Percentiles rank a stretch among this genome's conserved stretches.
Conservation (phyloP, 2,113 vertebrate species). For the Brachyistius frenatus region DNA sequence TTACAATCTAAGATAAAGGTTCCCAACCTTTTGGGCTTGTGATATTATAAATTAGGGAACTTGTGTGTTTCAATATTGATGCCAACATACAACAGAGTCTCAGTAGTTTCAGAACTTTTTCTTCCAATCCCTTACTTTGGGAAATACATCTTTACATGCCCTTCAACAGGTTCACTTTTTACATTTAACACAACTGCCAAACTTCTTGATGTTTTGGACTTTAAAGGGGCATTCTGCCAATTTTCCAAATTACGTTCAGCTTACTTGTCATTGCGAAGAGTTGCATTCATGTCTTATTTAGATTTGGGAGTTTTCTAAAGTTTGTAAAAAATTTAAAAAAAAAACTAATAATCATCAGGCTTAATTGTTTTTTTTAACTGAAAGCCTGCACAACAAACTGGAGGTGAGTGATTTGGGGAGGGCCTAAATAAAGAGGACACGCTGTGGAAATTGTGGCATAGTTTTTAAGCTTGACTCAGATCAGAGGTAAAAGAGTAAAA, state of each 20-base stretch:
- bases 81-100: too few relatives aligned
- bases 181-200: too few relatives aligned
- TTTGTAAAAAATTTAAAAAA: too few relatives aligned
- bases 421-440: background rate
- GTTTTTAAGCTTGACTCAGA: background rate
- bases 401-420: slow-evolving; percentile 4
- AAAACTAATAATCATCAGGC: too few relatives aligned
- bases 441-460: too few relatives aligned
- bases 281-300: background rate
- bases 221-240: too few relatives aligned
- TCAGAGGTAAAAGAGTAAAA: background rate
- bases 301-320: background rate
- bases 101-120: too few relatives aligned
- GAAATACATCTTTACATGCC: too few relatives aligned
- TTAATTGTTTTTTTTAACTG: background rate
- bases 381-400: slow-evolving; percentile 12
- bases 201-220: too few relatives aligned
- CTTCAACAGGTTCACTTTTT: too few relatives aligned
- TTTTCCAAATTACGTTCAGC: background rate
- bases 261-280: background rate
- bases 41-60: background rate
- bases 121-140: too few relatives aligned
- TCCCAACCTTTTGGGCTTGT: background rate
- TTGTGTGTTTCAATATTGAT: too few relatives aligned
- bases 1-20: background rate